Base-by-base conservation (phyloP, 2,888 invertebrate genomes). In the Idaea straminata region DNA sequence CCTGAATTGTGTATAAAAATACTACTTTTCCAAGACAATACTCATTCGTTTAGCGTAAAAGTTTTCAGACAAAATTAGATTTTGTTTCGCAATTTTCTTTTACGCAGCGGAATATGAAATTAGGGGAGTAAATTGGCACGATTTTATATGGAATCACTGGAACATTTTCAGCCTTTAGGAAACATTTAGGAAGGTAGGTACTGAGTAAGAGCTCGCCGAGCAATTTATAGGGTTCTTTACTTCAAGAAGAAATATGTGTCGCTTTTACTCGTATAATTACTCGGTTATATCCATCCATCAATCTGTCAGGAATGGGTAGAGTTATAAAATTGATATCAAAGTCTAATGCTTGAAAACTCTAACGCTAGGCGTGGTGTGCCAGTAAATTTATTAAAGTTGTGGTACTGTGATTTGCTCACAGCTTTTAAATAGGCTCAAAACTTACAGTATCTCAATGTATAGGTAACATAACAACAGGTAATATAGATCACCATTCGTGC, bases 141-240 rank as follows among this genome's bases (percentile, higher is more conserved):
- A 74, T 70, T 64, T 10, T 62, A 72, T 72, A 68, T 63, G 38
- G 61, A 63, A 64, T 65, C 0, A 64, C 47, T 47, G 47, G 47
- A 47, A 10, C 7, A 47, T 36, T 36, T 36, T 36, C 36, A 36
- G 36, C 36, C 36, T 10, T 7, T 36, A 36, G 36, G 36, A 36
- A 36, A 10, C 10, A 36, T 36, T 36, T 36, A 36, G 36, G 36
- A 36, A 5, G 6, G 36, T n/a, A n/a, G n/a, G n/a, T 6, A 36
- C 36, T 36, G 36, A 36, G 36, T 36, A 36, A 36, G 6, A 36
- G 36, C 36, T 36, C 6, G 36, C 36, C 36, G 36, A 36, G 6
- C 6, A 36, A n/a, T 25, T 25, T 25, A 25, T 25, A 25, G 25
- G 25, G 25, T 25, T 25, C 25, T 3, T 25, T 25, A 25, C 25